phyloP scores from a whole-genome alignment of 1,140 invertebrate genomes.

The Ceratina australensis region DNA sequence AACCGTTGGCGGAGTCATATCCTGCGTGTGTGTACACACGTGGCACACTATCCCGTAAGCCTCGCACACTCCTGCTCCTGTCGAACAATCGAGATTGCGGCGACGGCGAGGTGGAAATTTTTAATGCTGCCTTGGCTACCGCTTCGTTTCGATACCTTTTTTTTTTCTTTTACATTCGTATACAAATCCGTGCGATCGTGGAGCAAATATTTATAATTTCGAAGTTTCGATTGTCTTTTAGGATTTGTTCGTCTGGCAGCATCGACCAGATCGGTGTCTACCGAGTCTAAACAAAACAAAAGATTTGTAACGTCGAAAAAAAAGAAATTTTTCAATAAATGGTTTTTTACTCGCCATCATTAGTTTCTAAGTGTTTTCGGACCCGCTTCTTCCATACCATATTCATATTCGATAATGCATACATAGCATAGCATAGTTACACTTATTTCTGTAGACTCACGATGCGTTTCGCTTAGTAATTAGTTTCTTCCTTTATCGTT shows the following conservation, averaged over 20 bases:
- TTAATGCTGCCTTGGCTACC: not conserved
- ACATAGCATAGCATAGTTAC: not conserved
- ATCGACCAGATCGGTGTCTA: slow-evolving; percentile 22
- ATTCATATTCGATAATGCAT: not conserved
- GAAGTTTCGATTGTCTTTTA: slow-evolving; percentile 50
- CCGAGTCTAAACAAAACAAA: slow-evolving; percentile 10
- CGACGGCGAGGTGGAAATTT: not conserved
- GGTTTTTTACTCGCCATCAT: slow-evolving; percentile 31
- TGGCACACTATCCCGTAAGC: not conserved
- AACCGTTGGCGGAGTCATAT: not conserved
- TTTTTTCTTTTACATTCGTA: not conserved
- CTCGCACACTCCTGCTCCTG: not conserved
- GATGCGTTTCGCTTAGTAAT: not conserved
- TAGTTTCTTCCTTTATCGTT: too few species aligned
- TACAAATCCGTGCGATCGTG: not conserved
- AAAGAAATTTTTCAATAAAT: slow-evolving; percentile 40
- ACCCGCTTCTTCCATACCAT: slow-evolving; percentile 38
- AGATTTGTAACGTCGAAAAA: slow-evolving; percentile 33
- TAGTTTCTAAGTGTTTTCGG: slow-evolving; percentile 45
- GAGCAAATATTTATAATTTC: slow-evolving; percentile 23
- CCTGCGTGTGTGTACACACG: too few species aligned
- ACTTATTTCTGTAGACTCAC: too few species aligned
- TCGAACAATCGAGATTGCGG: slow-evolving; percentile 7
- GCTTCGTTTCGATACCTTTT: not conserved
- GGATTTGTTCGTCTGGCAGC: slow-evolving; percentile 39